Conservation (phyloP, 2,888 invertebrate species). For the Lydus trimaculatus region DNA sequence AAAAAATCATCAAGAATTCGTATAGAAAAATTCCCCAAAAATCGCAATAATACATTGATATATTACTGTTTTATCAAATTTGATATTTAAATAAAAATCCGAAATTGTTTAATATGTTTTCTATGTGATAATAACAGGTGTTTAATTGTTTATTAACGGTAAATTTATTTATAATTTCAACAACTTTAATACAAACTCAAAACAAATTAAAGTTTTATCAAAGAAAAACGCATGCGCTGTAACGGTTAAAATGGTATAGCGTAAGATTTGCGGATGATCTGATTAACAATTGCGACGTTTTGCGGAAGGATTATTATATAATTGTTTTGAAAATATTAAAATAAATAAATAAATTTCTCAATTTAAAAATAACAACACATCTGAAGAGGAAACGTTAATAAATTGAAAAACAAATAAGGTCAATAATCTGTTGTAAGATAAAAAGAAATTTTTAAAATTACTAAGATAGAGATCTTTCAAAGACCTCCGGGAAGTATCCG, state of each 20-base stretch:
- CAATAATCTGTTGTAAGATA: background rate
- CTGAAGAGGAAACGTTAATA: no score
- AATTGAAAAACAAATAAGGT: conserved; percentile 3
- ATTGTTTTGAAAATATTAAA: background rate
- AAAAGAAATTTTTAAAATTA: background rate
- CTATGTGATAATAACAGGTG: no score
- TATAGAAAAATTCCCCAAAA: no score
- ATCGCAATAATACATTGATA: no score
- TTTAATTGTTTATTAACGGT: background rate
- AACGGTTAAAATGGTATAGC: background rate
- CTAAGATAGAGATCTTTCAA: background rate
- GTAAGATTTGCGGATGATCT: background rate
- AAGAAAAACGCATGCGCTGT: background rate
- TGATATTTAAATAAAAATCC: no score
- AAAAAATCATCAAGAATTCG: no score
- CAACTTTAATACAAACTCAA: background rate
- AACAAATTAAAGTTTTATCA: background rate
- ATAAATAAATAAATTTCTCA: background rate
- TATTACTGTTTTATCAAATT: no score
- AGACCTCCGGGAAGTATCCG: conserved; percentile 5
- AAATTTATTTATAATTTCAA: no score
- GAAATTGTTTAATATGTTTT: no score
- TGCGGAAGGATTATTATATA: background rate
- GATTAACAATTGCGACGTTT: background rate
- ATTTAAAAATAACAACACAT: background rate